Percentiles rank a stretch among this genome's conserved stretches.
phyloP scores from a whole-genome alignment of 2,888 invertebrate species.

The Pomacea canaliculata region DNA sequence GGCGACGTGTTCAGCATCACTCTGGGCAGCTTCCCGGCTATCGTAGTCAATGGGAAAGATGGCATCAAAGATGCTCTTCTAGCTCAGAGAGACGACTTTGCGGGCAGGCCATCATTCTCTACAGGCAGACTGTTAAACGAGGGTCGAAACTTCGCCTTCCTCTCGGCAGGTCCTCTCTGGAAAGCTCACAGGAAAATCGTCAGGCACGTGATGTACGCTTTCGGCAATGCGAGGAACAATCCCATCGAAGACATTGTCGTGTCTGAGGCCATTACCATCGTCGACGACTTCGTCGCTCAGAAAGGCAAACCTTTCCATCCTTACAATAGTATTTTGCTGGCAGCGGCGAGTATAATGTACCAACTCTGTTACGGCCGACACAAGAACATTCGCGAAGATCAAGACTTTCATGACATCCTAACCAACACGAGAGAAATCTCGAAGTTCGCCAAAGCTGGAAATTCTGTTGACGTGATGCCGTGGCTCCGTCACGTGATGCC shows the following conservation, averaged over 20 bases:
- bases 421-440: slow-evolving; percentile 10
- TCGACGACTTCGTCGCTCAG: slow-evolving; percentile 3
- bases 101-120: slow-evolving; percentile 33
- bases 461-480: slow-evolving; percentile 40
- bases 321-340: slow-evolving; percentile 6
- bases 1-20: slow-evolving; percentile 38
- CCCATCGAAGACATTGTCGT: slow-evolving; percentile 23
- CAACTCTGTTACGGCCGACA: slow-evolving; percentile 35
- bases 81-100: slow-evolving; percentile 26
- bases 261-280: slow-evolving; percentile 17
- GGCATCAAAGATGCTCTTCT: slow-evolving; percentile 26
- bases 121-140: slow-evolving; percentile 12
- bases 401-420: slow-evolving; percentile 19
- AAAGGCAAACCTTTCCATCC: slow-evolving; percentile 15
- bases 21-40: slow-evolving; percentile 36
- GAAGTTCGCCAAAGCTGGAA: slow-evolving; percentile 34
- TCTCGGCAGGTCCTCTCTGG: slow-evolving; percentile 27
- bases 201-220: slow-evolving; percentile 29
- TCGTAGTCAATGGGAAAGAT: slow-evolving; percentile 38
- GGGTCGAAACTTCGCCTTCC: slow-evolving; percentile 24
- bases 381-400: slow-evolving; percentile 24
- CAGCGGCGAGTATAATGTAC: slow-evolving; percentile 30
- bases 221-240: slow-evolving; percentile 22
- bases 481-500: slow-evolving; percentile 37
- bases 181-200: slow-evolving; percentile 37